Percentiles rank a stretch among this genome's conserved stretches.
phyloP scores from a whole-genome alignment of 1,140 invertebrate genomes.

The Augochlora pura region DNA sequence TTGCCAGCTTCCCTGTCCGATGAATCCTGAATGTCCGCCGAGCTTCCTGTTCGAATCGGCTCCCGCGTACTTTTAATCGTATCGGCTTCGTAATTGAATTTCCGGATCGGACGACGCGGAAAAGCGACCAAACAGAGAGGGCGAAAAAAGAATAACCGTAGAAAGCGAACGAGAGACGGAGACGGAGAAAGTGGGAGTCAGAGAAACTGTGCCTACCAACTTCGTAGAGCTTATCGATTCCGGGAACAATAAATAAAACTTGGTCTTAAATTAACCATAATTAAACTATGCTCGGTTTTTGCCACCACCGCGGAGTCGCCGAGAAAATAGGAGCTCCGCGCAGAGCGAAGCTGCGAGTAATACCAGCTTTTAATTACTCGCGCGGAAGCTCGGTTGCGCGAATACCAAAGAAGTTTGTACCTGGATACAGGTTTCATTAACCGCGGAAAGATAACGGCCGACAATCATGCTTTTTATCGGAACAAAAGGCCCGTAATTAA shows the following conservation, averaged over 20 bases:
- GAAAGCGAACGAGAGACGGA: background rate
- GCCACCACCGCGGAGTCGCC: too few species aligned
- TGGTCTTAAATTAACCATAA: background rate
- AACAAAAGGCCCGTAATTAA: constrained; percentile 31
- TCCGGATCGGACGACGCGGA: background rate
- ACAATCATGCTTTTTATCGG: constrained; percentile 4
- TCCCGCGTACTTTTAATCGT: background rate
- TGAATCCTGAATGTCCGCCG: background rate
- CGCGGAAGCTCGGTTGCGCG: constrained; percentile 22
- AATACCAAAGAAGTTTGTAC: constrained; percentile 26
- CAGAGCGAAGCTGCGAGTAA: constrained; percentile 12
- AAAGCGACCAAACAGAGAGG: background rate
- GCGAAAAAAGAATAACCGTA: too few species aligned
- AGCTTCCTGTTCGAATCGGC: background rate
- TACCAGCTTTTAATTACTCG: constrained; percentile 39
- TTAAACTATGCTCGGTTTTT: background rate
- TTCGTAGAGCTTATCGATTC: background rate
- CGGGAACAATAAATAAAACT: background rate
- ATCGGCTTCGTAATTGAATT: background rate
- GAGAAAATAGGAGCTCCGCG: background rate
- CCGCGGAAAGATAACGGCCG: background rate
- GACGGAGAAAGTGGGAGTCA: background rate
- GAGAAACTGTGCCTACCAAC: background rate
- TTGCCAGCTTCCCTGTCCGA: background rate
- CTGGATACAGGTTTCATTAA: constrained; percentile 14